phyloP scores from a whole-genome alignment of 2,888 invertebrate genomes.

The Apamea sordens region DNA sequence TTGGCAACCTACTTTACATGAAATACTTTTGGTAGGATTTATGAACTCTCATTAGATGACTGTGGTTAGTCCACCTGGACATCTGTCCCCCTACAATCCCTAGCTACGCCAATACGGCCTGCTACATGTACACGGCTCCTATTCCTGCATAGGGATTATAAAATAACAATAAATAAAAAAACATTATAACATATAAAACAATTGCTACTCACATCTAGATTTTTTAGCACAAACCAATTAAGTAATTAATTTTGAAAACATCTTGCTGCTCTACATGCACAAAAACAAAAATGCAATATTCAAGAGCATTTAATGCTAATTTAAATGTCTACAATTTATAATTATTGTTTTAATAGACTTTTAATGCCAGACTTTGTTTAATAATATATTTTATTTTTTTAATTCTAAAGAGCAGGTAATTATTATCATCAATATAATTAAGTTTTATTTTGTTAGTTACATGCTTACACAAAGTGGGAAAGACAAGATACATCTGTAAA shows the following conservation, averaged over 20 bases:
- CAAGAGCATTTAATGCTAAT: slow-evolving; percentile 76
- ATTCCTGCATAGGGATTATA: slow-evolving; percentile 37
- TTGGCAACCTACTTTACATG: no score
- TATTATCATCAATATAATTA: slow-evolving; percentile 67
- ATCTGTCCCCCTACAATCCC: no score
- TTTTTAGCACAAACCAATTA: slow-evolving; percentile 31
- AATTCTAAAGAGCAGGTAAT: slow-evolving; percentile 69
- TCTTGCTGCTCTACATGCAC: slow-evolving; percentile 15
- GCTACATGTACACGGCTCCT: not conserved
- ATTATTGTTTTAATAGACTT: slow-evolving; percentile 72
- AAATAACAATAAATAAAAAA: slow-evolving; percentile 5
- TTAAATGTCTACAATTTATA: slow-evolving; percentile 66
- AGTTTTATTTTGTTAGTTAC: slow-evolving; percentile 59
- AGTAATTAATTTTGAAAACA: slow-evolving; percentile 7
- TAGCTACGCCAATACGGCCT: not conserved
- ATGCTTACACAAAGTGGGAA: not conserved
- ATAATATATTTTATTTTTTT: slow-evolving; percentile 63
- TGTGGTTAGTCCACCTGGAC: no score
- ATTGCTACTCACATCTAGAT: slow-evolving; percentile 28
- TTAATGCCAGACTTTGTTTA: slow-evolving; percentile 76
- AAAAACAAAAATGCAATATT: slow-evolving; percentile 48
- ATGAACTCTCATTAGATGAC: no score
- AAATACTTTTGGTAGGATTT: no score
- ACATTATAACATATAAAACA: not conserved
- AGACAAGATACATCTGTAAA: not conserved